Evolutionary conservation across 2,113 vertebrate genomes (phyloP), one percentile per base, ranked within the genome.

Genomic region (Oncorhynchus keta): DNA sequence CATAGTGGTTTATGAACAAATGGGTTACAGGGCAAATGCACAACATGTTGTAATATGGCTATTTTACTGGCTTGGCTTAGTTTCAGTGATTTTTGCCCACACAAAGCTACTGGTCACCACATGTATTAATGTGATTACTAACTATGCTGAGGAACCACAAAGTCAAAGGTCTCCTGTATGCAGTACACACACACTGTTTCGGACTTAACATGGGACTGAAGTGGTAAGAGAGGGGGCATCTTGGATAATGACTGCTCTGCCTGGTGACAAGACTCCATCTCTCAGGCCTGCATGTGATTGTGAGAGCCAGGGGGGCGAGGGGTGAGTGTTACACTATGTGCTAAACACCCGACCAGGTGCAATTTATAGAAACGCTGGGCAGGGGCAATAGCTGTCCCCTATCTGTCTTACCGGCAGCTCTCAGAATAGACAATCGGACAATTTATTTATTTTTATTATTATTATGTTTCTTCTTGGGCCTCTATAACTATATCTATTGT

Each of bases 361-460:
- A 93, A 91, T 94, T 94, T 93, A 92, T 94, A 93, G 92, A 91
- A 90, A 79, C 84, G 2, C 39, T 64, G 84, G 86, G 83, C 86
- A 81, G 85, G 83, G 80, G 80, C 84, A 77, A 81, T 88, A 74
- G 75, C 87, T 88, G 76, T 84, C 35, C 35, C 35, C 8, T 9
- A 39, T 6, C 1, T 24, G 1, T n/a, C n/a, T n/a, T n/a, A n/a
- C n/a, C n/a, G n/a, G n/a, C n/a, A n/a, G n/a, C n/a, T n/a, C n/a
- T n/a, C n/a, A n/a, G n/a, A n/a, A n/a, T n/a, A n/a, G n/a, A n/a
- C n/a, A n/a, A n/a, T n/a, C n/a, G n/a, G n/a, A n/a, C n/a, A n/a
- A n/a, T n/a, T n/a, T n/a, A n/a, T n/a, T n/a, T n/a, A n/a, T n/a
- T n/a, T n/a, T n/a, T n/a, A n/a, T n/a, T n/a, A n/a, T n/a, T n/a